A percentile compares a stretch with the other conserved stretches of the same genome.
Evolutionary conservation across 2,797 vertebrate species (phyloP).

Genomic region (Allobates femoralis): DNA sequence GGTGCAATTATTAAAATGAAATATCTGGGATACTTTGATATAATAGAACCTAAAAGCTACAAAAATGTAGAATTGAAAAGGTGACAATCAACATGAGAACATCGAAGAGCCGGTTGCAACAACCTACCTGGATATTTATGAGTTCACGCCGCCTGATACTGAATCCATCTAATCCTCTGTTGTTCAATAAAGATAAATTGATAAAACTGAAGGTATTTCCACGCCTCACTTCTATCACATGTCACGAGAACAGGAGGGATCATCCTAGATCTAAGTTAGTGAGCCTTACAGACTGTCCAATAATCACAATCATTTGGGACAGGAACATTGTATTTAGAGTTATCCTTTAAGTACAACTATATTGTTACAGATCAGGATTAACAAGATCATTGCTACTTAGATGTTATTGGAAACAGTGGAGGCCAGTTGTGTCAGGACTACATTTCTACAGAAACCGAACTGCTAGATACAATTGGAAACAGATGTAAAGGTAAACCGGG

Average conservation of each 20-base stretch:
- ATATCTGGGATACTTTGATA: too few relatives aligned
- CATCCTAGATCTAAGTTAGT: not conserved
- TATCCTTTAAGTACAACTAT: not conserved
- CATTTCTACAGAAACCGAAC: not conserved
- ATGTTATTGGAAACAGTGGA: not conserved
- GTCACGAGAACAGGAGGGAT: not conserved
- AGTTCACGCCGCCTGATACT: not conserved
- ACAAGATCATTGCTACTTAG: not conserved
- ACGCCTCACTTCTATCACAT: not conserved
- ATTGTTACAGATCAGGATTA: not conserved
- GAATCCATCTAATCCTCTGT: not conserved
- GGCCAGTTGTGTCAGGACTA: not conserved
- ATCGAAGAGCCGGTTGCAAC: not conserved
- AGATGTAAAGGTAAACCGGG: not conserved
- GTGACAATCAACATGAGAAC: not conserved
- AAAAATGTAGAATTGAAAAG: too few relatives aligned
- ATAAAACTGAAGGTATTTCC: not conserved
- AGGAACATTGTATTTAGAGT: not conserved
- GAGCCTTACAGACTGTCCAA: not conserved
- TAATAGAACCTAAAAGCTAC: too few relatives aligned
- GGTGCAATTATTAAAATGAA: too few relatives aligned
- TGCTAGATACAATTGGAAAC: not conserved
- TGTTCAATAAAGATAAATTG: not conserved
- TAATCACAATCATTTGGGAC: not conserved
- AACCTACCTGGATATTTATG: not conserved